Evolutionary conservation across 2,888 invertebrate genomes (phyloP).

Genomic region (Cheilosia grossa): DNA sequence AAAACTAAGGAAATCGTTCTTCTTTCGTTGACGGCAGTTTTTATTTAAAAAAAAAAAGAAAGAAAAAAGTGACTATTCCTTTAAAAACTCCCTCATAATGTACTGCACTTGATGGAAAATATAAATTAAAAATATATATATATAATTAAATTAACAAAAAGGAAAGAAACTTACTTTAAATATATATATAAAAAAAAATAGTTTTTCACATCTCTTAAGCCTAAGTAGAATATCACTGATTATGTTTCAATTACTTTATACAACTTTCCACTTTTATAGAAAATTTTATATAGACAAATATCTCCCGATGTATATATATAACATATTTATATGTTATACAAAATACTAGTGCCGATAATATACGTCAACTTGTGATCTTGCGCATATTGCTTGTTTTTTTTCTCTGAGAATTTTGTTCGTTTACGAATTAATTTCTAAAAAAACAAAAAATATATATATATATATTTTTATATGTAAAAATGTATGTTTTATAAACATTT

Average conservation of each 20-base stretch:
- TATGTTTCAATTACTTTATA: slow-evolving; percentile 69
- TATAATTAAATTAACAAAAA: slow-evolving; percentile 13
- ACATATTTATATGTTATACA: slow-evolving; percentile 37
- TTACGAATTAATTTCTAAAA: slow-evolving; percentile 35
- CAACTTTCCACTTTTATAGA: slow-evolving; percentile 24
- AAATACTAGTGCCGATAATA: slow-evolving; percentile 66
- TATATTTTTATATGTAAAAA: slow-evolving; percentile 25
- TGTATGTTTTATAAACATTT: slow-evolving; percentile 64
- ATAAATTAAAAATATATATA: slow-evolving; percentile 16
- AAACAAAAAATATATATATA: slow-evolving; percentile 34
- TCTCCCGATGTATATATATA: slow-evolving; percentile 13
- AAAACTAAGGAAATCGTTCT: too few species aligned
- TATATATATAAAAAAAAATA: slow-evolving; percentile 11
- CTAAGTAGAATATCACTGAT: slow-evolving; percentile 76
- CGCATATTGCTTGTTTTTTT: slow-evolving; percentile 49
- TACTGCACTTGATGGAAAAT: slow-evolving; percentile 22
- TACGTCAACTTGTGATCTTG: slow-evolving; percentile 8
- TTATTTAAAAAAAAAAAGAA: too few species aligned
- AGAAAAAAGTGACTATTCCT: too few species aligned
- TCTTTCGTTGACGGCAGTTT: too few species aligned
- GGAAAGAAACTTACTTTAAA: background rate
- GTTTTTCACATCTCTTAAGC: slow-evolving; percentile 47
- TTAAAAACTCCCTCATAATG: slow-evolving; percentile 4
- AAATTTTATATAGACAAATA: slow-evolving; percentile 11
- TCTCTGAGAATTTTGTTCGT: slow-evolving; percentile 61